Base-by-base conservation (phyloP, 2,888 invertebrate genomes). In the Podotricha telesiphe region DNA sequence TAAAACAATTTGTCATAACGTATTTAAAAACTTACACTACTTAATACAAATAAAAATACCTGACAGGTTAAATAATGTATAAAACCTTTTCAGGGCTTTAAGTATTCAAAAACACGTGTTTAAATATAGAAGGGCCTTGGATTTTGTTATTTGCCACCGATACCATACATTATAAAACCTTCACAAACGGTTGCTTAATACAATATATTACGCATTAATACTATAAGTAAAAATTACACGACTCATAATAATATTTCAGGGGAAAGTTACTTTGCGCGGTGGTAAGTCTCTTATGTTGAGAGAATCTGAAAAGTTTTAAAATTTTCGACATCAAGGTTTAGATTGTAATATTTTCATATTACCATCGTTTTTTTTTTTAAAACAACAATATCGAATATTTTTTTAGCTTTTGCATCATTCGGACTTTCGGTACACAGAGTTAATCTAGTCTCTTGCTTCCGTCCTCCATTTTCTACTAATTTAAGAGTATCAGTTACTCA, bases 11-110 rank as follows among this genome's bases (percentile, higher is more conserved):
- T n/a, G n/a, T n/a, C 28, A 6, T 28, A 28, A 28, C 6, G 6
- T 6, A 6, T 28, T 28, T 5, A 28, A 2, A 5, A 28, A 6
- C 2, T 28, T 28, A 6, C 5, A 13, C 13, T 22, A 13, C 1
- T 50, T 22, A 20, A 22, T 22, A 13, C 11, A 50, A 50, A 50
- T 13, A 19, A 48, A 37, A 37, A 42, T 13, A 42, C 13, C 0
- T 42, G 13, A 42, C 2, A 42, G 42, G 4, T 13, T 13, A 13
- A 13, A 42, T 11, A 42, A 42, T 55, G n/a, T 10, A 45, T 45
- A n/a, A n/a, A 10, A 42, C 59, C 20, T n/a, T 37, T 50, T 15
- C 50, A 62, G 48, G 50, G 62, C 34, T 19, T 50, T 19, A 62
- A 15, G 37, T 37, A 48, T 48, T 62, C 42, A 0, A 19, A n/a